phyloP scores from a whole-genome alignment of 2,888 invertebrate genomes.

The Leptinotarsa rubiginosa region DNA sequence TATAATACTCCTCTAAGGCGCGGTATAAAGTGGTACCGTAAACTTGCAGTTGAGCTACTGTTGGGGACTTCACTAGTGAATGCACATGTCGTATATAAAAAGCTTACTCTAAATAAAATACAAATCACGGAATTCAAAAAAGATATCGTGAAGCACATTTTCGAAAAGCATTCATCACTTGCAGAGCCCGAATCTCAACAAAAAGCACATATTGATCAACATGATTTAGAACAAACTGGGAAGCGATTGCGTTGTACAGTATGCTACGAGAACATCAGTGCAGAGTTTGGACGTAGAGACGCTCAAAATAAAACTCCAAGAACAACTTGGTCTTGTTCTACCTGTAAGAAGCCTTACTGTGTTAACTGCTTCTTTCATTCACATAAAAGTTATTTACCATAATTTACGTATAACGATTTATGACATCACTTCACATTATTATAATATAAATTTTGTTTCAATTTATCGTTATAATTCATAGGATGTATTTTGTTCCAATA shows the following conservation, averaged over 20 bases:
- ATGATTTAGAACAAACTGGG: constrained; percentile 22
- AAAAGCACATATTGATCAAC: constrained; percentile 19
- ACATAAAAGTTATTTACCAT: neutral
- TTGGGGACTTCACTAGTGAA: constrained; percentile 24
- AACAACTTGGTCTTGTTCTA: constrained; percentile 22
- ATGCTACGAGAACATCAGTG: constrained; percentile 19
- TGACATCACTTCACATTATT: neutral
- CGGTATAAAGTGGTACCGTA: constrained; percentile 24
- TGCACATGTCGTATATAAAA: neutral
- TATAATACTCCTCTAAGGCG: constrained; percentile 22
- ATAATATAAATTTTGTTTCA: too few relatives aligned
- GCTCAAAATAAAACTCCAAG: constrained; percentile 24
- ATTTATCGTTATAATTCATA: too few relatives aligned
- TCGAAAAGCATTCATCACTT: constrained; percentile 1
- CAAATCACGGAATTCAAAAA: constrained; percentile 18
- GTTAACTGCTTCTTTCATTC: constrained; percentile 8
- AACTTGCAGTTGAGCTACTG: constrained; percentile 17
- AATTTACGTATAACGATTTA: neutral
- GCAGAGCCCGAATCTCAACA: constrained; percentile 12
- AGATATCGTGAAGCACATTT: constrained; percentile 17
- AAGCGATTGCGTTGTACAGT: constrained; percentile 23
- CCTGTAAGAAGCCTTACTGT: constrained; percentile 11
- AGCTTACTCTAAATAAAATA: constrained; percentile 25
- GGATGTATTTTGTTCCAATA: too few relatives aligned
- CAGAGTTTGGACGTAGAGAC: constrained; percentile 18